These are phyloP conservation scores for Apis cerana DNA, from an alignment of 1,140 invertebrate genomes.

Conservation along the genomic window DNA sequence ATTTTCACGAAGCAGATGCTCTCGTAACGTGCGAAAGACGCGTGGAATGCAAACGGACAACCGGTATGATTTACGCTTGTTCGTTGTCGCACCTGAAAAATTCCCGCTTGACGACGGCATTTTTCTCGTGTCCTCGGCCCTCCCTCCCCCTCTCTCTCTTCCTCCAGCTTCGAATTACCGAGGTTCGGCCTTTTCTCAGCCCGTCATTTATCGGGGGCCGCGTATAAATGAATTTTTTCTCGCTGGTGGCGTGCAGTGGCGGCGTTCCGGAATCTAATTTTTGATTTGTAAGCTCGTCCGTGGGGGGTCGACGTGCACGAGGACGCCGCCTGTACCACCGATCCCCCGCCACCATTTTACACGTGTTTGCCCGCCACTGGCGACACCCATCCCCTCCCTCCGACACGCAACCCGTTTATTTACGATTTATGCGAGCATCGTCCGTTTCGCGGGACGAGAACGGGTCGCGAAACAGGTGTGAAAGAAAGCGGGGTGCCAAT, in stretches of 20 bases:
- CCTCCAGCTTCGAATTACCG: background rate
- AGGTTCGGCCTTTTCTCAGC: slow-evolving; percentile 48
- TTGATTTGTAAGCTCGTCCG: slow-evolving; percentile 67
- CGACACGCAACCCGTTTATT: slow-evolving; percentile 50
- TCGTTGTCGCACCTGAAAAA: background rate
- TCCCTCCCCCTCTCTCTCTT: no score
- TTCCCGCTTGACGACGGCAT: background rate
- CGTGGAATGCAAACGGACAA: background rate
- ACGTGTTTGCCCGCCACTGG: slow-evolving; percentile 49
- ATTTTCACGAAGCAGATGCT: background rate
- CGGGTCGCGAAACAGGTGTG: slow-evolving; percentile 21
- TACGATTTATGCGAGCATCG: slow-evolving; percentile 46
- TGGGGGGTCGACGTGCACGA: slow-evolving; percentile 67
- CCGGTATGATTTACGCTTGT: background rate
- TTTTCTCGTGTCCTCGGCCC: background rate
- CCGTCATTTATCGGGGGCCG: slow-evolving; percentile 65
- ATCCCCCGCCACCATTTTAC: slow-evolving; percentile 42
- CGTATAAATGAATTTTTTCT: slow-evolving; percentile 62
- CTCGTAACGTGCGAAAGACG: background rate
- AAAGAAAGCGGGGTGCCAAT: slow-evolving; percentile 9
- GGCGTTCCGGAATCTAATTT: slow-evolving; percentile 57
- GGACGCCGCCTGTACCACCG: slow-evolving; percentile 46
- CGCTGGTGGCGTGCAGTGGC: background rate
- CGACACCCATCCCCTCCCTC: slow-evolving; percentile 19
- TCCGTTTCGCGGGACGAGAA: slow-evolving; percentile 2